phyloP scores from a whole-genome alignment of 1,140 invertebrate genomes.

The Stegodyphus mimosarum region DNA sequence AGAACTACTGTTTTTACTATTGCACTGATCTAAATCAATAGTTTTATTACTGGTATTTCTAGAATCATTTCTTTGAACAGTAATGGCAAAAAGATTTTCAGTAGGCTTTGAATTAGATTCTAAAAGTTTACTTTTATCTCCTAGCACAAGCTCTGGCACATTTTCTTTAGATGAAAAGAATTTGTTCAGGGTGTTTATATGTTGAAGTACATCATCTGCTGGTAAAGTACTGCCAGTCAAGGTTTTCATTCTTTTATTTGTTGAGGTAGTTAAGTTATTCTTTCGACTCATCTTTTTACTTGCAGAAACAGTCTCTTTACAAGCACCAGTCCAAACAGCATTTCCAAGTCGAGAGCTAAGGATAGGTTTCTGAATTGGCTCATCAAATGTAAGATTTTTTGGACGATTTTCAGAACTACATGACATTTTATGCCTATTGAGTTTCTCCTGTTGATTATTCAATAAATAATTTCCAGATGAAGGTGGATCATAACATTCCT shows the following conservation, averaged over 20 bases:
- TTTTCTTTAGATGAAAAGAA: conserved; percentile 13
- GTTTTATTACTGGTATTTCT: no score
- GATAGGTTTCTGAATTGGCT: not conserved
- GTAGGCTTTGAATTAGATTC: no score
- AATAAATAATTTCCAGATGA: not conserved
- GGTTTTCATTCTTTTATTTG: conserved; percentile 5
- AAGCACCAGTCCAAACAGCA: not conserved
- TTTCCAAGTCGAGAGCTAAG: not conserved
- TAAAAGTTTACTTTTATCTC: not conserved
- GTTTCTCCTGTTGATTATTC: not conserved
- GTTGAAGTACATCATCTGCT: not conserved
- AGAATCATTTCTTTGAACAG: no score
- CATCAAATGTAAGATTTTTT: not conserved
- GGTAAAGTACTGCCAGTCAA: no score
- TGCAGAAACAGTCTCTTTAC: not conserved
- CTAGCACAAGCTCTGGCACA: not conserved
- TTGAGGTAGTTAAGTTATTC: not conserved
- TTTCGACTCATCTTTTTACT: conserved; percentile 21
- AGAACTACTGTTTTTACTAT: no score
- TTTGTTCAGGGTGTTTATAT: conserved; percentile 26
- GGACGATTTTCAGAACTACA: not conserved
- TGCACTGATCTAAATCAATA: no score
- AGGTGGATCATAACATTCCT: no score
- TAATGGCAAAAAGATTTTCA: no score
- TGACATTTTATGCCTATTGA: not conserved